Base-by-base conservation (phyloP, 1,140 invertebrate species). In the Heliconius nattereri region DNA sequence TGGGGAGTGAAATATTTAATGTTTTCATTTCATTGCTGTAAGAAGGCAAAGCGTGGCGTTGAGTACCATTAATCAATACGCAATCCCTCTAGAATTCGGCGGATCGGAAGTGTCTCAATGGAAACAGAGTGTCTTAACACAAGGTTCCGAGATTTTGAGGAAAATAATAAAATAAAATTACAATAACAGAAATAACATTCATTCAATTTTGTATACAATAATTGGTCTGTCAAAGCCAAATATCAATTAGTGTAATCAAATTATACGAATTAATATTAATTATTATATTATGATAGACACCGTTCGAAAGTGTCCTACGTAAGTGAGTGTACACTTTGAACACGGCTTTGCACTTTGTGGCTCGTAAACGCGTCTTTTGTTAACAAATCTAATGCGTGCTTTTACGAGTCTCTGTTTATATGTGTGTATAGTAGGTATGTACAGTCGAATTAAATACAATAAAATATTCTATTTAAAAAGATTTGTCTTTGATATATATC, bases 291-390 rank as follows among this genome's bases (percentile, higher is more conserved):
- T 37, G 3, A 57, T 37, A 72, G 70, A 40, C n/a, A 23, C 71
- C 35, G 19, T 29, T 7, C 35, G 37, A 35, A 37, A 37, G 71
- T 77, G 76, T 77, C 70, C 54, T 78, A 74, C 74, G 78, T n/a
- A n/a, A n/a, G n/a, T n/a, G n/a, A n/a, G n/a, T 73, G 76, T 40
- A 32, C 75, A 57, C 72, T 76, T 32, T 49, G 75, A 71, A 91
- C 90, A 92, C 80, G 87, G 80, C 70, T 92, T 90, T 89, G 74
- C 90, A 91, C 90, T 92, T 88, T 73, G 86, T 81, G 81, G 73
- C 54, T 89, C 89, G 86, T 92, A 91, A 92, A 91, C 84, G 90
- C 83, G 87, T 84, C 87, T 90, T 91, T 89, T 91, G 88, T 90
- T 89, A 90, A 89, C 87, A 89, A 78, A 79, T 78, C 71, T 72